Conservation (phyloP, 2,113 vertebrate species). For the Donacobius atricapilla region DNA sequence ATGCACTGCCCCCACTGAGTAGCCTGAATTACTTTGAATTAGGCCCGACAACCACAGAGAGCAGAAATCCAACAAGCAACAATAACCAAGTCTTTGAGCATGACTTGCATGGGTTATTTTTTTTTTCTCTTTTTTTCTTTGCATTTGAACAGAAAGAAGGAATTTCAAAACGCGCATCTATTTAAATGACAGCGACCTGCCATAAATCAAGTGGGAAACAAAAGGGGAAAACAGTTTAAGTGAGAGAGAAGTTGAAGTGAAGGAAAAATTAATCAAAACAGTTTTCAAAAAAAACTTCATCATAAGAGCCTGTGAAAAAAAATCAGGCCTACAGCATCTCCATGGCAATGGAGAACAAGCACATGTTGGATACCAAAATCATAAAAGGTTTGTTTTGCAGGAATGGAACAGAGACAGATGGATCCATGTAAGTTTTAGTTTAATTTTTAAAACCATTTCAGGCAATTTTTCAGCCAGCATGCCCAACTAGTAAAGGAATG, state of each 20-base stretch:
- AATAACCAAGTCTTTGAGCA: constrained; percentile 96
- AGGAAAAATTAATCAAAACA: constrained; percentile 78
- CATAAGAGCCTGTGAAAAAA: constrained; percentile 70
- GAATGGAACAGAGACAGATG: constrained; percentile 62
- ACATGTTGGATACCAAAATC: constrained; percentile 72
- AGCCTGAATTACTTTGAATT: constrained; percentile 95
- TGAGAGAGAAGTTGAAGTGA: constrained; percentile 70
- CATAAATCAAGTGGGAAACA: constrained; percentile 81
- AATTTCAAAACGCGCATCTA: constrained; percentile 78
- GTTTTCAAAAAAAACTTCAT: constrained; percentile 79
- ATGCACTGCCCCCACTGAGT: constrained; percentile 86
- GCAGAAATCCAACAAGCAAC: constrained; percentile 92
- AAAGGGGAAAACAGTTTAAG: constrained; percentile 75
- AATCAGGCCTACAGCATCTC: constrained; percentile 70
- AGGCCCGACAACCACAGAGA: constrained; percentile 97
- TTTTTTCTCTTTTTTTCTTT: not conserved
- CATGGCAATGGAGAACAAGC: constrained; percentile 76
- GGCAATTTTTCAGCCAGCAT: not conserved
- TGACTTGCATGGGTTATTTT: constrained; percentile 84
- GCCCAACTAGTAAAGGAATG: not conserved
- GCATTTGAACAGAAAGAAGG: constrained; percentile 74
- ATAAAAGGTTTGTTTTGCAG: constrained; percentile 72
- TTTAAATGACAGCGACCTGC: constrained; percentile 78
- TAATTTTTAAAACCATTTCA: constrained; percentile 20
- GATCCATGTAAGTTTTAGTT: constrained; percentile 10